phyloP scores from a whole-genome alignment of 2,888 invertebrate species.

The Ischnus inquisitorius region DNA sequence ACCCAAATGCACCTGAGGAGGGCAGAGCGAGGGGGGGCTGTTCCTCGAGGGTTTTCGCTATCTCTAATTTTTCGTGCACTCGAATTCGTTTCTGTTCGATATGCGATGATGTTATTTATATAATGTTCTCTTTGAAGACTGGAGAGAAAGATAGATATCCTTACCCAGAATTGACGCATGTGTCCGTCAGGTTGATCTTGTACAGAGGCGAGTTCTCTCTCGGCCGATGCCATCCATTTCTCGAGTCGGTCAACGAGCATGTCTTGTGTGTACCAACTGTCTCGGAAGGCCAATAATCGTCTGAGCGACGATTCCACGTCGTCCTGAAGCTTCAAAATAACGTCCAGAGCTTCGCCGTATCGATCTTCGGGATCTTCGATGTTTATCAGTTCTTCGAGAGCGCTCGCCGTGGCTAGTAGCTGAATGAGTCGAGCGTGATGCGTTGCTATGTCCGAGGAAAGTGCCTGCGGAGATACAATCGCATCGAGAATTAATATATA shows the following conservation, averaged over 20 bases:
- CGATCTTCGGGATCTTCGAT: slow-evolving; percentile 92
- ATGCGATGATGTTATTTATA: not conserved
- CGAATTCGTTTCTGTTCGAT: not conserved
- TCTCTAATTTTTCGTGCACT: slow-evolving; percentile 2
- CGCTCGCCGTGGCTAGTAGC: slow-evolving; percentile 90
- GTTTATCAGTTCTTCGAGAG: slow-evolving; percentile 91
- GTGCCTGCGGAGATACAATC: slow-evolving; percentile 86
- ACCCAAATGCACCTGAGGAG: slow-evolving; percentile 53
- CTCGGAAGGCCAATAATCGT: slow-evolving; percentile 91
- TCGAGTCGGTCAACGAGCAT: slow-evolving; percentile 91
- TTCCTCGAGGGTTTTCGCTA: slow-evolving; percentile 44
- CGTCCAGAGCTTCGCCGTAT: slow-evolving; percentile 91
- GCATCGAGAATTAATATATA: too few species aligned
- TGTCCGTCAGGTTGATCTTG: slow-evolving; percentile 89
- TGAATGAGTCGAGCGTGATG: slow-evolving; percentile 93
- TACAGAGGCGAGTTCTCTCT: slow-evolving; percentile 90
- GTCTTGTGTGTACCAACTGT: slow-evolving; percentile 92
- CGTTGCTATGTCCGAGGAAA: slow-evolving; percentile 92
- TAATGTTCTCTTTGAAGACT: not conserved
- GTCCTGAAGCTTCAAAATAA: slow-evolving; percentile 91
- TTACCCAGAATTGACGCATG: slow-evolving; percentile 93
- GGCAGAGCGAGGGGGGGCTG: not conserved
- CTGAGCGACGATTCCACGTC: slow-evolving; percentile 91
- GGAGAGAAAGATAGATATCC: slow-evolving; percentile 54
- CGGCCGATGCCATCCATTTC: slow-evolving; percentile 91